Evolutionary conservation across 2,888 invertebrate species (phyloP).

Genomic region (Himalopsyche kuldschensis): DNA sequence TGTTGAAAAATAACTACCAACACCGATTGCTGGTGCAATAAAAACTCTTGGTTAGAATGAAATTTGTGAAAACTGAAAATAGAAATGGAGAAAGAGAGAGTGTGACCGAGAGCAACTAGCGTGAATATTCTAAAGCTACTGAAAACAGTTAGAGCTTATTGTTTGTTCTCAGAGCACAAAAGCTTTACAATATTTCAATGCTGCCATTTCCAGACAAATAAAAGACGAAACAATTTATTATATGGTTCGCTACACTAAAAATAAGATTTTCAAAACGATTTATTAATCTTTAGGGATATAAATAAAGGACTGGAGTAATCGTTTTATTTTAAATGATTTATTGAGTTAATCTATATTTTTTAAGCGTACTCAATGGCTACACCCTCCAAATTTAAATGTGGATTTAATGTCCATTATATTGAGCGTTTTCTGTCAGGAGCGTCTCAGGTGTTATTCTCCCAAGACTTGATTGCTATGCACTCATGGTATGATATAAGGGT

Average conservation of each 20-base stretch:
- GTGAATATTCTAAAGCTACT: neutral
- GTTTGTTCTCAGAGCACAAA: neutral
- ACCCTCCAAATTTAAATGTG: too few relatives aligned
- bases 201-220: neutral
- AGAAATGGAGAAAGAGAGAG: neutral
- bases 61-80: neutral
- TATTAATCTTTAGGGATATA: slow-evolving; percentile 1
- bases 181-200: neutral
- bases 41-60: neutral
- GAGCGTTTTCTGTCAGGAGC: too few relatives aligned
- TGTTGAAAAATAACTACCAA: neutral
- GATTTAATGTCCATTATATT: too few relatives aligned
- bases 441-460: too few relatives aligned
- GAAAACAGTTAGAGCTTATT: neutral
- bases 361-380: too few relatives aligned
- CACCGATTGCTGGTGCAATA: neutral
- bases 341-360: too few relatives aligned
- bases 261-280: neutral
- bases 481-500: too few relatives aligned
- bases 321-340: too few relatives aligned
- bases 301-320: neutral
- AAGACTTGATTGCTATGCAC: too few relatives aligned
- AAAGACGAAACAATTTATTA: neutral
- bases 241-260: neutral
- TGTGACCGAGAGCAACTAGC: neutral